Base-by-base conservation (phyloP, 2,888 invertebrate genomes). In the Andrena trimmerana region DNA sequence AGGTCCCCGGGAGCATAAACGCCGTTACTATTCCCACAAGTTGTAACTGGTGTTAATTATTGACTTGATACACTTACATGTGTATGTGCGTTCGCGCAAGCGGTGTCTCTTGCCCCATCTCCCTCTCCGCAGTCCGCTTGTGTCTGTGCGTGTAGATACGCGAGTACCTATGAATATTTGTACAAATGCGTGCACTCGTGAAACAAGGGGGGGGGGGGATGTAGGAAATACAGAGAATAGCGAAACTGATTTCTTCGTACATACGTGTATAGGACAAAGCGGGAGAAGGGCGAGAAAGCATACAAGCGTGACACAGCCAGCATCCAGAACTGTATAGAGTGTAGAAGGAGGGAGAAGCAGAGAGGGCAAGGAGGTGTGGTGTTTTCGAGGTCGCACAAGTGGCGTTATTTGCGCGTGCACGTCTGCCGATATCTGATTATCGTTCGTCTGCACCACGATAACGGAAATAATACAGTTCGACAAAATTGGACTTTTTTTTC, bases 21-120 rank as follows among this genome's bases (percentile, higher is more conserved):
- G 93, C 93, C 92, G 93, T 92, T 93, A 92, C 93, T 93, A 93
- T 93, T 93, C 93, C 93, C 93, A 92, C 93, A 93, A 93, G 93
- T 93, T 93, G 93, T 93, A 93, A 93, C 93, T 93, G 93, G 93
- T 93, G 93, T 93, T 93, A 93, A 93, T 93, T 93, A 93, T 93
- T 93, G 93, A 93, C 92, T 91, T 90, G 92, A 92, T 93, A 92
- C 92, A 92, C 90, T 85, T 59, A 50, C 63, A 42, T 77, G 83
- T 80, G 70, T 78, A 59, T 60, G 75, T 74, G 59, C 62, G 81
- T 60, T 57, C 65, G 52, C 59, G 73, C 71, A 83, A 76, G 70
- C 63, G 63, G 20, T 10, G 10, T 10, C 24, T 57, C 24, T 57
- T 20, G 10, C 24, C 24, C 10, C 24, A 24, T 57, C 24, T 57